Evolutionary conservation across 2,797 vertebrate genomes (phyloP).

Genomic region (Harpagifer antarcticus): DNA sequence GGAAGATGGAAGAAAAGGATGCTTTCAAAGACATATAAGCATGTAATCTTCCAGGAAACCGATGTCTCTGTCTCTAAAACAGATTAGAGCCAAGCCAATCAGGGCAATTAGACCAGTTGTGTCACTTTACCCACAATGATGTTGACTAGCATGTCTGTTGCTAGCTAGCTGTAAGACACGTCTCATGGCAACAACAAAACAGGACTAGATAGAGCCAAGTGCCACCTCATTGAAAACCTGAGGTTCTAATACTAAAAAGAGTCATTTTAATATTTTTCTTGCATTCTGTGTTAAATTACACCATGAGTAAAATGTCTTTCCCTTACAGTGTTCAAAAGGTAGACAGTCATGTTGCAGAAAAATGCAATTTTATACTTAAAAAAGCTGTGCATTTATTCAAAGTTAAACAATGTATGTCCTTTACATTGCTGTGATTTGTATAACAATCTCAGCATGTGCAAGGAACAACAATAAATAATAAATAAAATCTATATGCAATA

Average conservation of each 20-base stretch:
- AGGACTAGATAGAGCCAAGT: constrained; percentile 11
- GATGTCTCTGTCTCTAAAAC: constrained; percentile 66
- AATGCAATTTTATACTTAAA: not conserved
- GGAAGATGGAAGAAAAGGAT: not conserved
- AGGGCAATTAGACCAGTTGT: constrained; percentile 49
- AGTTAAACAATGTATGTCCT: not conserved
- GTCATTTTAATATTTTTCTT: not conserved
- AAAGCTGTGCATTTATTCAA: not conserved
- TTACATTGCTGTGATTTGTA: not conserved
- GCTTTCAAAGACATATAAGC: constrained; percentile 38
- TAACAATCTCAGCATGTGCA: not conserved
- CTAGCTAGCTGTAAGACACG: constrained; percentile 13
- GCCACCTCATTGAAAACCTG: not conserved
- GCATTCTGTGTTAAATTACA: not conserved
- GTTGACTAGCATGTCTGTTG: constrained; percentile 13
- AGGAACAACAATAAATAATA: constrained; percentile 3
- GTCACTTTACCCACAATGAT: constrained; percentile 38
- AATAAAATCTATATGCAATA: constrained; percentile 24
- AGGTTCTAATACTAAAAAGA: constrained; percentile 1
- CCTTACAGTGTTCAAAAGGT: not conserved
- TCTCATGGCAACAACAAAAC: constrained; percentile 26
- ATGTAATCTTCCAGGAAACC: constrained; percentile 69
- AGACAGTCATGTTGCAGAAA: not conserved
- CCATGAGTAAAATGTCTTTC: not conserved
- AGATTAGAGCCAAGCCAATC: constrained; percentile 79